Percentiles rank a stretch among this genome's conserved stretches.
These are phyloP conservation scores for Podocnemis expansa DNA, from an alignment of 2,113 vertebrate genomes.

Conservation along the genomic window DNA sequence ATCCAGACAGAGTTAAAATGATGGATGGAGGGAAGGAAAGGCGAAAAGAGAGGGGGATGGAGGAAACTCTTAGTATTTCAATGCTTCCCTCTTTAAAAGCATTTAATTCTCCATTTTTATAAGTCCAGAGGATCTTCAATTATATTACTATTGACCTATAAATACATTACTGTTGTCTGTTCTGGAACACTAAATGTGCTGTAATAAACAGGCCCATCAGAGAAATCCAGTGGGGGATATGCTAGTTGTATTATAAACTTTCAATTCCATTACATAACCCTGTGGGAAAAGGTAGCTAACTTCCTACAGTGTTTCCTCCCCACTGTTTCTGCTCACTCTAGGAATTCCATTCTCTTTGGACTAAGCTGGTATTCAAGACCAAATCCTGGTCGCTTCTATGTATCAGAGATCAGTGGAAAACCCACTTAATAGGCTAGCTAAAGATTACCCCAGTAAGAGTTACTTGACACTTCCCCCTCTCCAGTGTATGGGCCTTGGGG, in stretches of 20 bases:
- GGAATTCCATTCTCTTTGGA: neutral
- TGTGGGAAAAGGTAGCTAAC: neutral
- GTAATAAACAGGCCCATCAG: slow-evolving; percentile 18
- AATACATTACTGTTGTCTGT: neutral
- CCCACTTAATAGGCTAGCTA: neutral
- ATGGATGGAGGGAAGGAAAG: neutral
- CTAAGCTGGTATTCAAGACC: neutral
- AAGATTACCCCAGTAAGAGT: neutral
- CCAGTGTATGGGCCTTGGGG: neutral
- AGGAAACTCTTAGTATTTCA: neutral
- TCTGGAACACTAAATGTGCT: slow-evolving; percentile 3
- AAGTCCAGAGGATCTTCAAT: slow-evolving; percentile 19
- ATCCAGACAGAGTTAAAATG: neutral
- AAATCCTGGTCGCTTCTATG: neutral
- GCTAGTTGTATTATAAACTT: slow-evolving; percentile 7
- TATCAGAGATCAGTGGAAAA: neutral
- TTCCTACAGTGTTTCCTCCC: neutral
- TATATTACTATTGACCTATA: slow-evolving; percentile 37
- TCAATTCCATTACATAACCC: neutral
- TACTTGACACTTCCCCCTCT: neutral
- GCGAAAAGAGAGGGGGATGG: neutral
- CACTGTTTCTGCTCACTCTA: neutral
- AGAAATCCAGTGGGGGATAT: neutral
- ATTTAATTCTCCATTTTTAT: slow-evolving; percentile 46
- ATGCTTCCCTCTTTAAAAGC: neutral